Evolutionary conservation across 2,797 vertebrate species (phyloP).

Genomic region (Labeo calbasu): DNA sequence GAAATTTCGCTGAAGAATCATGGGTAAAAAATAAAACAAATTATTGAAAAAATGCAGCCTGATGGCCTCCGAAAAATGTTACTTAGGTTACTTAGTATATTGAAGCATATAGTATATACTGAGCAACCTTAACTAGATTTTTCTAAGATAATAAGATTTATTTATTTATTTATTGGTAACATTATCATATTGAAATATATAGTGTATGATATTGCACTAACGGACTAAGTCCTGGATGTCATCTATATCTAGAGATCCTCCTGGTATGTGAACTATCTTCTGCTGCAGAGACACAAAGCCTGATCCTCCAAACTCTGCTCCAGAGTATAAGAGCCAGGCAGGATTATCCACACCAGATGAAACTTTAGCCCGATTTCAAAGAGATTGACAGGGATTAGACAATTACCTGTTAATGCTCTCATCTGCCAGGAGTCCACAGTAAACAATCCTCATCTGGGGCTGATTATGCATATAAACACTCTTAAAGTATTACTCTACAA

Average conservation of each 20-base stretch:
- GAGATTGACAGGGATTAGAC: conserved; percentile 73
- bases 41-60: too few relatives aligned
- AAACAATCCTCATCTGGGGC: conserved; percentile 49
- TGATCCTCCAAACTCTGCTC: conserved; percentile 7
- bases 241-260: neutral
- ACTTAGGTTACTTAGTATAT: too few relatives aligned
- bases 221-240: neutral
- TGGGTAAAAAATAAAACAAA: too few relatives aligned
- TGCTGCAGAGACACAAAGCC: conserved; percentile 19
- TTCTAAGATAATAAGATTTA: neutral
- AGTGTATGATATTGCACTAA: neutral
- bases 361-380: conserved; percentile 78
- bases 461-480: conserved; percentile 29
- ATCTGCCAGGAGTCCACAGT: conserved; percentile 37
- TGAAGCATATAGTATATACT: too few relatives aligned
- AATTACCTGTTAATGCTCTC: conserved; percentile 51
- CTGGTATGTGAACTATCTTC: conserved; percentile 15
- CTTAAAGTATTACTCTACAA: conserved; percentile 10
- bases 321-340: conserved; percentile 63
- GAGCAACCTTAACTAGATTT: neutral
- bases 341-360: conserved; percentile 81
- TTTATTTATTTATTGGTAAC: neutral
- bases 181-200: neutral
- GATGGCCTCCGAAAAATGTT: too few relatives aligned
- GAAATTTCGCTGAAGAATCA: too few relatives aligned